phyloP scores from a whole-genome alignment of 2,113 vertebrate species.

The Myxocyprinus asiaticus region DNA sequence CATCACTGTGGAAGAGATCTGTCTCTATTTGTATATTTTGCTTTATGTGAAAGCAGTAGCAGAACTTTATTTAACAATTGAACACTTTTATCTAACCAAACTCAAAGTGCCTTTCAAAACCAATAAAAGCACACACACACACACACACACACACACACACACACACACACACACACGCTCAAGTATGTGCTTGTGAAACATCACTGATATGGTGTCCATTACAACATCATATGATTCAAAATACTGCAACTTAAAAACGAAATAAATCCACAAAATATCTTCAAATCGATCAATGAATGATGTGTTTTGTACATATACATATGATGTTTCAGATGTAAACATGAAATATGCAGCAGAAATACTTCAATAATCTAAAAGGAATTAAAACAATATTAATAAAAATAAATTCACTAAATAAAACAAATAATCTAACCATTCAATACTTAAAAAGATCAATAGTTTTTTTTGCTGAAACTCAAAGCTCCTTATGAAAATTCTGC shows the following conservation, averaged over 20 bases:
- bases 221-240: no score
- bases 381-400: not conserved
- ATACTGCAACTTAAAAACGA: no score
- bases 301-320: no score
- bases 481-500: not conserved
- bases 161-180: slow-evolving; percentile 15
- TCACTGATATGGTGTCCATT: not conserved
- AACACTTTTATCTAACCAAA: not conserved
- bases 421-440: no score
- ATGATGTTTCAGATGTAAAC: not conserved
- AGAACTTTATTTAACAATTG: not conserved
- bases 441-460: not conserved
- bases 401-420: not conserved
- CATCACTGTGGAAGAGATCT: not conserved
- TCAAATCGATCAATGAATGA: no score
- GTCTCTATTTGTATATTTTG: not conserved
- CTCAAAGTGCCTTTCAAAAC: not conserved
- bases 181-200: not conserved
- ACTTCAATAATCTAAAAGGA: no score
- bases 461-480: not conserved
- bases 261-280: no score
- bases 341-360: not conserved
- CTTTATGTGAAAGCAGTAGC: not conserved
- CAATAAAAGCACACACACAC: slow-evolving; percentile 13
- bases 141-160: slow-evolving; percentile 13